These are phyloP conservation scores for Phalacrocorax brasilianus DNA, from an alignment of 2,113 vertebrate genomes.

Conservation along the genomic window DNA sequence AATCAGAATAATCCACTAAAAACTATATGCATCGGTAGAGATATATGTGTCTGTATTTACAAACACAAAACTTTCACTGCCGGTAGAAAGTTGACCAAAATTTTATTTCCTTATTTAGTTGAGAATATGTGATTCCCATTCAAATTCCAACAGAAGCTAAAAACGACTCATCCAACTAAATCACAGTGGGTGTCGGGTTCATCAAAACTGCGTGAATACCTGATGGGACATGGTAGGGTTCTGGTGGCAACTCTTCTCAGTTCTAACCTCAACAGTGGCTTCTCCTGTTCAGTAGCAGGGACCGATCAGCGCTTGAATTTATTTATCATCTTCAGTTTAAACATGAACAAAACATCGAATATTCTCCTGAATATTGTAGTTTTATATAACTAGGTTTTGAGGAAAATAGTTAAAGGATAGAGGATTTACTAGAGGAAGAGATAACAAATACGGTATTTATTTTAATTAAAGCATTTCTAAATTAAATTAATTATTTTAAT, in stretches of 20 bases:
- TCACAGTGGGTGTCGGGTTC: neutral
- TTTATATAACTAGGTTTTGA: neutral
- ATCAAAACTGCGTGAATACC: neutral
- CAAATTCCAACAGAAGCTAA: neutral
- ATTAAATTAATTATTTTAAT: neutral
- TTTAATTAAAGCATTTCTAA: neutral
- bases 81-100: neutral
- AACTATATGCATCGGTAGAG: neutral
- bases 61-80: neutral
- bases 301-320: neutral
- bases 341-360: neutral
- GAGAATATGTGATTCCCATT: neutral
- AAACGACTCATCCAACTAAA: neutral
- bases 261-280: neutral
- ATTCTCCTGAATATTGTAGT: neutral
- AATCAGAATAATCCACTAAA: neutral
- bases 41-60: neutral
- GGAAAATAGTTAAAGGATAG: neutral
- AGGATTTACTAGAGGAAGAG: neutral
- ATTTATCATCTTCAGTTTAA: neutral
- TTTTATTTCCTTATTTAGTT: neutral
- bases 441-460: neutral
- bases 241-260: neutral
- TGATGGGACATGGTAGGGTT: neutral
- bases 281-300: neutral